Conservation (phyloP, 2,797 vertebrate species). For the Poecilia wingei region DNA sequence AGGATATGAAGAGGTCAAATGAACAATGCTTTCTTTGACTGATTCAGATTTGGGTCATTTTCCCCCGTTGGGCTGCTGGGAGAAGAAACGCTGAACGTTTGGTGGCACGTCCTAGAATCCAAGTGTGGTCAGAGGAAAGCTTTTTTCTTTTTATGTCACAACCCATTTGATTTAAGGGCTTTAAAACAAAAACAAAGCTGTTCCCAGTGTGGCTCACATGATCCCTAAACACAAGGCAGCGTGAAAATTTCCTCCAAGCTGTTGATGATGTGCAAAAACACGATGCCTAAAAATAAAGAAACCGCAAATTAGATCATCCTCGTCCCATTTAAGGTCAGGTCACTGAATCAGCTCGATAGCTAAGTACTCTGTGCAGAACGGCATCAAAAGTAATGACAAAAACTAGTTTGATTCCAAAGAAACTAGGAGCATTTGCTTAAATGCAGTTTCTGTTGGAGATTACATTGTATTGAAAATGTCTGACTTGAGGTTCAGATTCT, state of each 20-base stretch:
- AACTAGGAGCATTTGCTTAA: not conserved
- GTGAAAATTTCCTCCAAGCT: conserved; percentile 48
- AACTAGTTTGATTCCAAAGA: conserved; percentile 26
- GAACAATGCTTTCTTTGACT: conserved; percentile 41
- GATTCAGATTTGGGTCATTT: conserved; percentile 25
- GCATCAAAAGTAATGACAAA: conserved; percentile 13
- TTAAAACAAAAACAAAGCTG: conserved; percentile 50
- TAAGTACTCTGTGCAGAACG: conserved; percentile 15
- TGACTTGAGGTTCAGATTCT: not conserved
- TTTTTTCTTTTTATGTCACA: conserved; percentile 24
- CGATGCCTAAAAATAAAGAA: conserved; percentile 31
- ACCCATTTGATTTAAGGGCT: conserved; percentile 33
- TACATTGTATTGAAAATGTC: not conserved
- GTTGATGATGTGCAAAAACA: conserved; percentile 53
- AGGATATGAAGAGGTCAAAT: conserved; percentile 53
- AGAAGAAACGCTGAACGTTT: conserved; percentile 50
- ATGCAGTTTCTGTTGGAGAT: not conserved
- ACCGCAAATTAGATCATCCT: not conserved
- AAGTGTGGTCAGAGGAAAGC: conserved; percentile 47
- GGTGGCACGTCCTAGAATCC: conserved; percentile 41
- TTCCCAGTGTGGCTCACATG: conserved; percentile 47
- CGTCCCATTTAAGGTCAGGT: conserved; percentile 6
- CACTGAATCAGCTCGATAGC: not conserved
- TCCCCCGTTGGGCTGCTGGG: conserved; percentile 14
- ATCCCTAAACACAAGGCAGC: conserved; percentile 37